Percentiles rank a stretch among this genome's conserved stretches.
Conservation (phyloP, 2,113 vertebrate species). For the Paratilapia polleni region DNA sequence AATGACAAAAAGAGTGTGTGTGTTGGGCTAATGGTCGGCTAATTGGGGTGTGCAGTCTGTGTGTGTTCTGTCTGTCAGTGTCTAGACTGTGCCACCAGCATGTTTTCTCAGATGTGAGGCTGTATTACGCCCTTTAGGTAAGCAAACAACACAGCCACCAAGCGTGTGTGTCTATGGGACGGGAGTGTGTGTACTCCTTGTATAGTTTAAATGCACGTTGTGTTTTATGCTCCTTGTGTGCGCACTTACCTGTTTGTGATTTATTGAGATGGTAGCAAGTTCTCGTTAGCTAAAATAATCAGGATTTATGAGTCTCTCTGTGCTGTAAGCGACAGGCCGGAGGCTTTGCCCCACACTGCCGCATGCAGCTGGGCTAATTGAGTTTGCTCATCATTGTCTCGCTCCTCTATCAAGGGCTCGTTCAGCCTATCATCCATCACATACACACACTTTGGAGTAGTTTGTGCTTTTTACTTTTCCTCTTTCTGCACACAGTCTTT, state of each 20-base stretch:
- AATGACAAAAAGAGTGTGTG: neutral
- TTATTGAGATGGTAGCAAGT: slow-evolving; percentile 53
- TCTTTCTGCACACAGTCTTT: neutral
- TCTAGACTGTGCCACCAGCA: slow-evolving; percentile 46
- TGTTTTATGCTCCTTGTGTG: slow-evolving; percentile 9
- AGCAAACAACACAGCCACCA: slow-evolving; percentile 32
- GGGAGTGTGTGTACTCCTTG: neutral
- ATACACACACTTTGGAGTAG: slow-evolving; percentile 24
- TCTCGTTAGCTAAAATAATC: slow-evolving; percentile 74
- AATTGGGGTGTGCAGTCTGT: slow-evolving; percentile 55
- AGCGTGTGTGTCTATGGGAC: neutral
- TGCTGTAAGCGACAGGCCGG: slow-evolving; percentile 41
- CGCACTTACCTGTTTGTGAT: slow-evolving; percentile 60
- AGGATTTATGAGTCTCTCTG: slow-evolving; percentile 71
- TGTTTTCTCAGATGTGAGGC: slow-evolving; percentile 70
- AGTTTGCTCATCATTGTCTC: slow-evolving; percentile 73
- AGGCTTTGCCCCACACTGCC: slow-evolving; percentile 40
- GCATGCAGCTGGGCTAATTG: slow-evolving; percentile 57
- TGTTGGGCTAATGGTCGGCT: slow-evolving; percentile 52
- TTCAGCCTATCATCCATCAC: slow-evolving; percentile 52
- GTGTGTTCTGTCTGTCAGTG: slow-evolving; percentile 58
- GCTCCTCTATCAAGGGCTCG: slow-evolving; percentile 57
- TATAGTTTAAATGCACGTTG: neutral
- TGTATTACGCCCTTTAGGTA: slow-evolving; percentile 53
- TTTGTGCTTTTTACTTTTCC: slow-evolving; percentile 11